Evolutionary conservation across 2,797 vertebrate genomes (phyloP).

Genomic region (Lindbergichthys nudifrons): DNA sequence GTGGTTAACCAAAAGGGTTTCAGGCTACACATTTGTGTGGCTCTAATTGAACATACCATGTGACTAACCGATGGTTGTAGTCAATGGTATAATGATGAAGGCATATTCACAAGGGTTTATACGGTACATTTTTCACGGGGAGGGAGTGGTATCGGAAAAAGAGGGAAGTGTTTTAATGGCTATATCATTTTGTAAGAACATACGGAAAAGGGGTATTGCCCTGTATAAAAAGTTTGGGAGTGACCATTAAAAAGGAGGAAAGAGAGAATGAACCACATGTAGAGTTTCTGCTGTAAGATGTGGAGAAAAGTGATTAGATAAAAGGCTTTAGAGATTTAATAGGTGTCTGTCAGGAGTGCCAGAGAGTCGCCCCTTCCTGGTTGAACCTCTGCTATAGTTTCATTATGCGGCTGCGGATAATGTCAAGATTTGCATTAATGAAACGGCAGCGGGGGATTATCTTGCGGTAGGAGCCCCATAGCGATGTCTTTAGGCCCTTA

Average conservation of each 20-base stretch:
- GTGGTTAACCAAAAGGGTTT: slow-evolving; percentile 16
- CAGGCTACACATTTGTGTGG: neutral
- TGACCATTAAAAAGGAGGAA: neutral
- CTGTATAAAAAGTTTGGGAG: neutral
- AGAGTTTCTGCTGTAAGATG: slow-evolving; percentile 15
- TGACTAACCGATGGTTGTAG: neutral
- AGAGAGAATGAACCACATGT: neutral
- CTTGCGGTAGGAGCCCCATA: slow-evolving; percentile 15
- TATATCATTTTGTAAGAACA: neutral
- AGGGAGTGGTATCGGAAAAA: neutral
- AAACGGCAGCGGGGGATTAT: slow-evolving; percentile 31
- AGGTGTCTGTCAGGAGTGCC: slow-evolving; percentile 24
- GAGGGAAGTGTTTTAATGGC: neutral
- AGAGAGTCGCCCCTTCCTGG: slow-evolving; percentile 16
- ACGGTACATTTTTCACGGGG: neutral
- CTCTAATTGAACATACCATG: too few species aligned
- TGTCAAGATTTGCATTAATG: slow-evolving; percentile 73
- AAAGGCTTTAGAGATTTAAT: slow-evolving; percentile 21
- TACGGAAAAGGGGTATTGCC: neutral
- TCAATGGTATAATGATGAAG: neutral
- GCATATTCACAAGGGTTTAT: neutral
- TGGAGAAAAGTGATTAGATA: slow-evolving; percentile 29
- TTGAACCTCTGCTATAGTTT: slow-evolving; percentile 45
- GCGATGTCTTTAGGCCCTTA: slow-evolving; percentile 21
- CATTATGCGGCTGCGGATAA: slow-evolving; percentile 53